Conservation (phyloP, 2,888 invertebrate species). For the Archips xylosteana region DNA sequence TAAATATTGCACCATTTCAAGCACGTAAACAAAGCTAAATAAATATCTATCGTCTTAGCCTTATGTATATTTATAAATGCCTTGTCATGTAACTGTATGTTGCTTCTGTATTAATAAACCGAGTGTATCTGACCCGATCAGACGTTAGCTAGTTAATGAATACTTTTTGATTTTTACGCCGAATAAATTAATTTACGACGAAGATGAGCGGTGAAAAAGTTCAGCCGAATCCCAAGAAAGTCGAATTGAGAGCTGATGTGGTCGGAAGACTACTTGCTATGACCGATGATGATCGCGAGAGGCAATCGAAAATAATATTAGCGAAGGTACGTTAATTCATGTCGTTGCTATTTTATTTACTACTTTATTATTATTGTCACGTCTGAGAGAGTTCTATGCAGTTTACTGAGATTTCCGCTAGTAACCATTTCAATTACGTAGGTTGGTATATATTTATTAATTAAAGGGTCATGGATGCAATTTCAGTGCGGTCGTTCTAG, state of each 20-base stretch:
- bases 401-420: too few relatives aligned
- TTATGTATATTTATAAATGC: background rate
- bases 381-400: too few relatives aligned
- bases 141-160: background rate
- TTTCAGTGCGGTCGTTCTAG: too few relatives aligned
- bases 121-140: constrained; percentile 2
- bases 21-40: background rate
- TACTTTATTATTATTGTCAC: too few relatives aligned
- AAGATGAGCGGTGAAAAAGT: constrained; percentile 8
- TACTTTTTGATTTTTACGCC: background rate
- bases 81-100: background rate
- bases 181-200: background rate
- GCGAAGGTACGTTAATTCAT: constrained; percentile 43
- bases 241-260: constrained; percentile 45
- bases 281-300: constrained; percentile 42
- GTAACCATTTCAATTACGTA: too few relatives aligned
- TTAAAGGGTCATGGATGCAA: too few relatives aligned
- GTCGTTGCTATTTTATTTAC: background rate
- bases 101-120: background rate
- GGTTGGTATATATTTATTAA: too few relatives aligned
- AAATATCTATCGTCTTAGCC: constrained; percentile 1
- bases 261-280: constrained; percentile 41
- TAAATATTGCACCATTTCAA: constrained; percentile 6
- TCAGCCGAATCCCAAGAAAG: constrained; percentile 43
- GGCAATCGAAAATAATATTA: constrained; percentile 47